These are phyloP conservation scores for Anthoscopus minutus DNA, from an alignment of 2,113 vertebrate genomes.

Conservation along the genomic window DNA sequence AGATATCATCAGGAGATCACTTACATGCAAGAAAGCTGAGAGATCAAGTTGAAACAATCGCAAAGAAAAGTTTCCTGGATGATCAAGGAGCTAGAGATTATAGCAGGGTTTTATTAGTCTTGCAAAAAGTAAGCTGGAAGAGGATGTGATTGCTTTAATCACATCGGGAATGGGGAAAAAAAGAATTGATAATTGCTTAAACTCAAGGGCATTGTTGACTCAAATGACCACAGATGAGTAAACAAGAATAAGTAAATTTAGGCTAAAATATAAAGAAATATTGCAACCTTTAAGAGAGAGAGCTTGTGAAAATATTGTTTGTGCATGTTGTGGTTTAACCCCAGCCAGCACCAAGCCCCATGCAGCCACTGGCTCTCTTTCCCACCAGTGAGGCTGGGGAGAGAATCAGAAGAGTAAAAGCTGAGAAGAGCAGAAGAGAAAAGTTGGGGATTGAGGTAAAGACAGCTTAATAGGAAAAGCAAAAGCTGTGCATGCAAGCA, in stretches of 20 bases:
- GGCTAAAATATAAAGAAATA: neutral
- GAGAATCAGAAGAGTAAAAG: neutral
- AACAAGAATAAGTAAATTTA: neutral
- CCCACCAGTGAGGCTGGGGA: neutral
- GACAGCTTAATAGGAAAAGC: neutral
- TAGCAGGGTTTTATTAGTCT: neutral
- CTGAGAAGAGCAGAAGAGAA: no score
- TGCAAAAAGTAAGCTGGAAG: neutral
- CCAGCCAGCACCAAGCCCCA: neutral
- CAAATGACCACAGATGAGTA: neutral
- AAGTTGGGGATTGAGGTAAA: neutral
- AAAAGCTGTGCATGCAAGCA: neutral
- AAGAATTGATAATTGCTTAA: neutral
- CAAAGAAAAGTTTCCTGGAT: neutral
- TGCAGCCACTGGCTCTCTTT: rapidly evolving
- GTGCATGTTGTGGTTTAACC: neutral
- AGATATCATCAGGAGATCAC: neutral
- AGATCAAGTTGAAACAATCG: neutral
- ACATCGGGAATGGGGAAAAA: neutral
- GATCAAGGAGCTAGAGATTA: neutral
- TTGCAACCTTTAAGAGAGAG: neutral
- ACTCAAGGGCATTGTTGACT: neutral
- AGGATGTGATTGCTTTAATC: neutral
- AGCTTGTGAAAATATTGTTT: neutral
- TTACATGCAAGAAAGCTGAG: neutral